Base-by-base conservation (phyloP, 2,113 vertebrate species). In the Rhinogobius similis region DNA sequence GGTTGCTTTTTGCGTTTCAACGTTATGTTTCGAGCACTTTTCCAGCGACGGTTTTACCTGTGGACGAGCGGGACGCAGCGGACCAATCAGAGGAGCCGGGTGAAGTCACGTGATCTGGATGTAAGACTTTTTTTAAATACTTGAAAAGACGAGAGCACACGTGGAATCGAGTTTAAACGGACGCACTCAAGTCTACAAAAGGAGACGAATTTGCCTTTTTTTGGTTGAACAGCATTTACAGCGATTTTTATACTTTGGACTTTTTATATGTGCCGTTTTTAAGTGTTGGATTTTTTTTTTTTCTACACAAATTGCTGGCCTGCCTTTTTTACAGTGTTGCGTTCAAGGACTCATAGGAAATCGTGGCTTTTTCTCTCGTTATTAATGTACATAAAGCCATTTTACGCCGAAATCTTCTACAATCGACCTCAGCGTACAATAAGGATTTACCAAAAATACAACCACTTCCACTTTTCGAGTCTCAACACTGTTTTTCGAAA, bases 131-230 rank as follows among this genome's bases (percentile, higher is more conserved):
- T 77, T 83, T 77, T 67, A 39, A 89, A 74, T 83, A 90, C 88
- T 90, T 90, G 90, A 87, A 87, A 55, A 67, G 14, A 72, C 18
- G 4, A 1, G 59, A 85, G 82, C 87, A 87, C 86, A 87, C 73
- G 48, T 39, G n/a, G n/a, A 44, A 11, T 18, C 36, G 44, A 78
- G 65, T 20, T 3, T 65, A 43, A 43, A 56, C 21, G 18, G 63
- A 21, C 48, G 71, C 76, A 10, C 38, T 38, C 14, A 61, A 69
- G 64, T 67, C 3, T n/a, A 16, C 9, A 24, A 24, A 48, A 38
- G 38, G 72, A 73, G 0, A 39, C 9, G 65, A 76, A 39, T 14
- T 71, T 76, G 85, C 80, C 82, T 82, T 77, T 41, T 27, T 68
- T 46, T 55, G 39, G 38, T 76, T 86, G 77, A 55, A 48, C 43